These are phyloP conservation scores for Silurus meridionalis DNA, from an alignment of 2,113 vertebrate genomes.

Conservation along the genomic window DNA sequence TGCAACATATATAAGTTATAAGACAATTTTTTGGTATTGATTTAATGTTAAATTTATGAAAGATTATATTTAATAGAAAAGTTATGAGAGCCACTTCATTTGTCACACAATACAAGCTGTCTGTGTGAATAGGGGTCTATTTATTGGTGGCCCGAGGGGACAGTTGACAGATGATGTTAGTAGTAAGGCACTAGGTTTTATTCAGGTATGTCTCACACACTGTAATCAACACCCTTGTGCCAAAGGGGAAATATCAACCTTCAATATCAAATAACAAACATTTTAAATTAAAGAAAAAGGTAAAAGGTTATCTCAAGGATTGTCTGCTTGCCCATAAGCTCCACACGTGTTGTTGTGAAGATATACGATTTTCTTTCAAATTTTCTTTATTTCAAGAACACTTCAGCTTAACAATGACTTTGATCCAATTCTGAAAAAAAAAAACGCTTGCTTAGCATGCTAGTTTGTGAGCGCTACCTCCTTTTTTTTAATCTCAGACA, in stretches of 20 bases:
- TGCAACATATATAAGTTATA: neutral
- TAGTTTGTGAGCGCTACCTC: too few relatives aligned
- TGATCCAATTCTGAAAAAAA: too few relatives aligned
- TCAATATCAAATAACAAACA: constrained; percentile 63
- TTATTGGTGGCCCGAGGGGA: constrained; percentile 58
- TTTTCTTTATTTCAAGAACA: too few relatives aligned
- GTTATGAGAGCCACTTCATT: constrained; percentile 45
- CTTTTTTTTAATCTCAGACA: too few relatives aligned
- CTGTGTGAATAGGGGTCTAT: constrained; percentile 51
- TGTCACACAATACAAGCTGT: constrained; percentile 29
- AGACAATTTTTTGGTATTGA: neutral
- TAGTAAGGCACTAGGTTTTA: constrained; percentile 55
- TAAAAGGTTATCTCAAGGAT: neutral
- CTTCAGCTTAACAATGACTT: too few relatives aligned
- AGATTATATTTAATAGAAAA: neutral
- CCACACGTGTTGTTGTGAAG: too few relatives aligned
- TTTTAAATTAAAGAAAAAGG: constrained; percentile 41
- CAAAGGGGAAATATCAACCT: constrained; percentile 41
- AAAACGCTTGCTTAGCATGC: too few relatives aligned
- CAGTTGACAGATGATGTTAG: constrained; percentile 58
- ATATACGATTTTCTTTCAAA: too few relatives aligned
- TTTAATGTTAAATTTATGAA: neutral
- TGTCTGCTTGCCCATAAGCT: neutral
- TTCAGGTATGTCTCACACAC: constrained; percentile 62
- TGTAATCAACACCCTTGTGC: constrained; percentile 52